Base-by-base conservation (phyloP, 1,140 invertebrate genomes). In the Saccostrea cuccullata region DNA sequence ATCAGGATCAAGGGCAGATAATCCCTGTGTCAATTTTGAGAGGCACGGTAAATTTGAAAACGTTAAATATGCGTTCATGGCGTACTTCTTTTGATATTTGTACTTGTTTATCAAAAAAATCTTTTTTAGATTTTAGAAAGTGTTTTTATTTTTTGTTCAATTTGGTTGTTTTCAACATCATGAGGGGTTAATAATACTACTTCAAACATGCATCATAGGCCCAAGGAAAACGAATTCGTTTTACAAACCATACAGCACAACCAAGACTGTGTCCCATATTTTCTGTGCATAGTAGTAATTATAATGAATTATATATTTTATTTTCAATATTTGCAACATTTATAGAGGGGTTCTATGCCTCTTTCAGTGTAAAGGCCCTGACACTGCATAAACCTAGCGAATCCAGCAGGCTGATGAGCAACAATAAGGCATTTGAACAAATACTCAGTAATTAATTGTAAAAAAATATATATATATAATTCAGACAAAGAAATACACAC, bases 1-100 rank as follows among this genome's bases (percentile, higher is more conserved):
- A 73, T 36, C 67, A 73, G n/a, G 67, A 73, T 73, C 67, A 73
- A 73, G 67, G 67, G 67, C 67, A 73, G 67, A 73, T 73, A 73
- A 73, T 73, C 23, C 12, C 8, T 13, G 4, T 13, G 9, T 0
- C 3, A 60, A 60, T 15, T 0, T 26, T 26, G n/a, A 4, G 13
- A 73, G 26, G 23, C 67, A 26, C 67, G 67, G 67, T 26, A 30
- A 73, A 73, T 73, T 73, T 73, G 26, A 73, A 73, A 30, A 8
- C 23, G 11, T 30, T 23, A 73, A 30, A 8, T 26, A 26, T 11
- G 26, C 23, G 5, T 73, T 30, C 6, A 60, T 20, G 12, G 58
- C 20, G 58, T 60, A 20, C 3, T 4, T 60, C 58, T 1, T 60
- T 60, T 4, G 20, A 60, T 17, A 60, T 20, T 60, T 4, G 5